phyloP scores from a whole-genome alignment of 1,140 invertebrate species.

The Aphidius ervi region DNA sequence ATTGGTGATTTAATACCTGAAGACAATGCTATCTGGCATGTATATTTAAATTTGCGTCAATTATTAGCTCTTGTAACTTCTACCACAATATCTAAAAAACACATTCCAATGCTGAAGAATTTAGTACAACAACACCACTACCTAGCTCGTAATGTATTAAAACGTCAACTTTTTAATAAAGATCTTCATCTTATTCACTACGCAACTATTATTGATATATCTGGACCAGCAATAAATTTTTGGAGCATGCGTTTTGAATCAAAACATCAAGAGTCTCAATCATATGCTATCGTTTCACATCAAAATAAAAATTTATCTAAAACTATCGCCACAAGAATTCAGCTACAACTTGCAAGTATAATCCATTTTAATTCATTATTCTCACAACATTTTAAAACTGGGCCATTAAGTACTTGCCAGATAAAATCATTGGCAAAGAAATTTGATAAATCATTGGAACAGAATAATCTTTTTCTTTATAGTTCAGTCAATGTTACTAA shows the following conservation, averaged over 20 bases:
- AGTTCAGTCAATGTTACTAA: not conserved
- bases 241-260: constrained; percentile 15
- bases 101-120: not conserved
- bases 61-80: constrained; percentile 8
- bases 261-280: constrained; percentile 6
- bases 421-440: not conserved
- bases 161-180: not conserved
- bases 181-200: constrained; percentile 3
- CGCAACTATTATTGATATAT: not conserved
- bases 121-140: not conserved
- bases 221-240: constrained; percentile 6
- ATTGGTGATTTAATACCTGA: constrained; percentile 4
- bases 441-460: not conserved
- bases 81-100: not conserved
- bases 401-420: not conserved
- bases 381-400: not conserved
- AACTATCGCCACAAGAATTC: constrained; percentile 2
- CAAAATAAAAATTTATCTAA: constrained; percentile 9
- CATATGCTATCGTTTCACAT: not conserved
- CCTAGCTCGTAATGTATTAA: not conserved
- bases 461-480: not conserved
- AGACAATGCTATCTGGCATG: not conserved
- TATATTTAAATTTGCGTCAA: constrained; percentile 4
- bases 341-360: constrained; percentile 2
- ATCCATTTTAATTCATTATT: not conserved